These are phyloP conservation scores for Biston betularia DNA, from an alignment of 2,888 invertebrate genomes.

Conservation along the genomic window DNA sequence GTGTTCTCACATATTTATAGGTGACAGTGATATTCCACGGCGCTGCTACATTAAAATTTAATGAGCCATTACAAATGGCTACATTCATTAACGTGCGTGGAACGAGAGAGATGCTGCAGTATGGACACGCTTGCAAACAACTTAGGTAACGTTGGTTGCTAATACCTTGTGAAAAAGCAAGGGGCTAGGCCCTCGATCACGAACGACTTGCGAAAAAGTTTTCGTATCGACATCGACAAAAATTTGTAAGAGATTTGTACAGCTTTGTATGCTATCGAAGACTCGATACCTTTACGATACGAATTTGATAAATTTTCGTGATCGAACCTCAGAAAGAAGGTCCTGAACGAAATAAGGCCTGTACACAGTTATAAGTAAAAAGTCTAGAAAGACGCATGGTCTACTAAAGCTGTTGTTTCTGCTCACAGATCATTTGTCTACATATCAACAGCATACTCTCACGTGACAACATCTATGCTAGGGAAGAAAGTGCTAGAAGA, in stretches of 20 bases:
- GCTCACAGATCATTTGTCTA: constrained; percentile 54
- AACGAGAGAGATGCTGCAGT: constrained; percentile 28
- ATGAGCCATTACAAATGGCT: constrained; percentile 28
- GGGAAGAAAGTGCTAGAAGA: constrained; percentile 42
- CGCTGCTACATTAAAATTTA: constrained; percentile 38
- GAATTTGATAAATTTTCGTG: too few relatives aligned
- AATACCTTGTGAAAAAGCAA: too few relatives aligned
- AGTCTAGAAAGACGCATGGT: too few relatives aligned
- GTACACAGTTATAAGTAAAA: too few relatives aligned
- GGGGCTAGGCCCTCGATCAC: too few relatives aligned
- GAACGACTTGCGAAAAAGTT: too few relatives aligned
- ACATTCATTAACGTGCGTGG: constrained; percentile 37
- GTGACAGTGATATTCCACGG: constrained; percentile 39
- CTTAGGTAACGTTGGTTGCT: constrained; percentile 26
- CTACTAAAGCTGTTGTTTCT: neutral
- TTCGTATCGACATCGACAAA: too few relatives aligned
- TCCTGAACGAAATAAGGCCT: too few relatives aligned
- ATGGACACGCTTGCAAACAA: constrained; percentile 30
- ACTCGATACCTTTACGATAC: too few relatives aligned
- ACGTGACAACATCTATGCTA: constrained; percentile 62
- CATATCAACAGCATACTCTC: constrained; percentile 66
- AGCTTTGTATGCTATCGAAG: too few relatives aligned
- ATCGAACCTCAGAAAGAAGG: too few relatives aligned
- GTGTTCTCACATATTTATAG: constrained; percentile 5
- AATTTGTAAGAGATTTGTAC: too few relatives aligned